Base-by-base conservation (phyloP, 2,888 invertebrate genomes). In the Mesoligia furuncula region DNA sequence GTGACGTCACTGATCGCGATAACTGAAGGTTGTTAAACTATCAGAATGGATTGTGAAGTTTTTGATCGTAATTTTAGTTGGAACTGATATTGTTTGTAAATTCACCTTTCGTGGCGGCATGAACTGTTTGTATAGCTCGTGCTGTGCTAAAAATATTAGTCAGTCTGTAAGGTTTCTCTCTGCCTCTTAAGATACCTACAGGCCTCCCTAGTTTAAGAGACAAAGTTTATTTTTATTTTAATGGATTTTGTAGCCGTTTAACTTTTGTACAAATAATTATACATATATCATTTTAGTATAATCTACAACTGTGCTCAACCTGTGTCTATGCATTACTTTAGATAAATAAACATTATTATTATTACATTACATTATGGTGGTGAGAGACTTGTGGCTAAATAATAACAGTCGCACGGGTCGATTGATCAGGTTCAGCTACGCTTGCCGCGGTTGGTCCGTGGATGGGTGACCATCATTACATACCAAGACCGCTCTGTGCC, bases 1-100 rank as follows among this genome's bases (percentile, higher is more conserved):
- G 94, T 94, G 95, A 92, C 90, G 90, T 91, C 91, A 93, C 89
- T 86, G 88, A 90, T 89, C 90, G 87, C 88, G 91, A 90, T 91
- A 88, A 81, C 83, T 73, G 81, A 85, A 77, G 87, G 85, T 88
- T 86, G 83, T 88, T 88, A 86, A 90, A 87, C 89, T 85, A 86
- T 86, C 88, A 83, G 85, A 88, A 86, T 85, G 85, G 86, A 88
- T 85, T 87, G 80, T 87, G 87, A 69, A 74, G 73, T 84, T 77
- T 48, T 87, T 86, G 84, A 79, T 85, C 80, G 85, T 85, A n/a
- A 59, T 39, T 69, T 69, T 67, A 51, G 61, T 27, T 74, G 57
- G 73, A 27, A 36, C 3, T 61, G n/a, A 45, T 73, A 61, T 80
- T 65, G 27, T 73, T 69, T 42, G 39, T 69, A 51, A 31, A 31